Percentiles rank a stretch among this genome's conserved stretches.
Conservation (phyloP, 2,888 invertebrate genomes). For the Coecobrya sp. region DNA sequence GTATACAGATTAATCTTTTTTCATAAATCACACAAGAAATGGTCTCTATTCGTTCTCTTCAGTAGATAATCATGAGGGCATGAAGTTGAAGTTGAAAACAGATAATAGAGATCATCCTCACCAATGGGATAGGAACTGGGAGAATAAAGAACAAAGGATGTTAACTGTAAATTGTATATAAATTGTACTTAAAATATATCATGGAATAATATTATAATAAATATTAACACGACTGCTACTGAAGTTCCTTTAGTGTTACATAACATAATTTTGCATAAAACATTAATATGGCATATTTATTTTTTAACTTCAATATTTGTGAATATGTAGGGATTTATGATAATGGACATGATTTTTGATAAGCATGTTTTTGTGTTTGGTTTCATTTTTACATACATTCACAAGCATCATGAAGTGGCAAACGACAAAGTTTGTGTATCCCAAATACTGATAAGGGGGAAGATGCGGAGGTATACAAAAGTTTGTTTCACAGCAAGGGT, state of each 20-base stretch:
- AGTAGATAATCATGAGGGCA: background rate
- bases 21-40: constrained; percentile 4
- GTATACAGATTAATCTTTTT: background rate
- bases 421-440: background rate
- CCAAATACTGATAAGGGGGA: background rate
- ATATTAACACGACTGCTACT: too few relatives aligned
- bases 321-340: too few relatives aligned
- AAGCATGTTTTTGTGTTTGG: background rate
- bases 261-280: too few relatives aligned
- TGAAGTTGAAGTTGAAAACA: background rate
- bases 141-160: too few relatives aligned
- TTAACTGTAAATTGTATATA: too few relatives aligned
- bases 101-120: background rate
- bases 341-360: background rate
- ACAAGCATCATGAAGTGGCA: background rate
- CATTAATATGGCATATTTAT: too few relatives aligned
- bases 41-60: background rate
- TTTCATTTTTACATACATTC: background rate
- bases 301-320: too few relatives aligned
- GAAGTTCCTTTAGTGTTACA: too few relatives aligned
- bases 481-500: background rate
- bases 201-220: too few relatives aligned
- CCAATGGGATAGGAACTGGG: too few relatives aligned
- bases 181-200: too few relatives aligned
- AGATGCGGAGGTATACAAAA: background rate